Percentiles rank a stretch among this genome's conserved stretches.
phyloP scores from a whole-genome alignment of 1,140 invertebrate genomes.

The Anoplolepis gracilipes region DNA sequence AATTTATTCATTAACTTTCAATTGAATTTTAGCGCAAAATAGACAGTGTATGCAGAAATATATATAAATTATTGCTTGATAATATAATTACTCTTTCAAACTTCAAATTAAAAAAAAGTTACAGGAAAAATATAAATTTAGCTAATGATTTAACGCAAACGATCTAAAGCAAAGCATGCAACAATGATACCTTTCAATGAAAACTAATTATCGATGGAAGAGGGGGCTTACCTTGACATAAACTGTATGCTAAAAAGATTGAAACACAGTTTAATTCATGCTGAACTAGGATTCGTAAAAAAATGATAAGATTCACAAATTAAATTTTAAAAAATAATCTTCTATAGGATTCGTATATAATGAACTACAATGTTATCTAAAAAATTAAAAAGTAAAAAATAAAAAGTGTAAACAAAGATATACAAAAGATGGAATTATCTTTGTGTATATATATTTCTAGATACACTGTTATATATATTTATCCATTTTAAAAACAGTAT shows the following conservation, averaged over 20 bases:
- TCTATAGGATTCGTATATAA: neutral
- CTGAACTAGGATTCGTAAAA: conserved; percentile 68
- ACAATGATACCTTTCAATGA: conserved; percentile 8
- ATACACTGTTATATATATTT: conserved; percentile 2
- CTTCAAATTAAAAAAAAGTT: neutral
- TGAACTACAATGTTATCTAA: neutral
- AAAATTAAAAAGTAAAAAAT: neutral
- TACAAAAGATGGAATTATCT: neutral
- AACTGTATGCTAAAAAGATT: conserved; percentile 86
- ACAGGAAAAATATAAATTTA: conserved; percentile 36
- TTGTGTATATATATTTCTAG: conserved; percentile 41
- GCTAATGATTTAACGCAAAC: conserved; percentile 37
- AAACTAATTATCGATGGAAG: conserved; percentile 67
- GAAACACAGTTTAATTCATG: conserved; percentile 84
- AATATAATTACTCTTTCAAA: conserved; percentile 2
- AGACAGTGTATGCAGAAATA: conserved; percentile 21
- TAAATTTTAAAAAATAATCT: neutral
- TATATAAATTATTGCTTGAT: conserved; percentile 1
- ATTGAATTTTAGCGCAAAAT: conserved; percentile 2
- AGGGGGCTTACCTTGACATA: conserved; percentile 86
- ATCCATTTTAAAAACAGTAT: neutral
- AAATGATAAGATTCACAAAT: conserved; percentile 25
- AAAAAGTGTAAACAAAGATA: neutral
- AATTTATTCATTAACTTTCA: conserved; percentile 6
- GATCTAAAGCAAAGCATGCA: conserved; percentile 67